These are phyloP conservation scores for Arizona elegans DNA, from an alignment of 2,113 vertebrate genomes.

Conservation along the genomic window DNA sequence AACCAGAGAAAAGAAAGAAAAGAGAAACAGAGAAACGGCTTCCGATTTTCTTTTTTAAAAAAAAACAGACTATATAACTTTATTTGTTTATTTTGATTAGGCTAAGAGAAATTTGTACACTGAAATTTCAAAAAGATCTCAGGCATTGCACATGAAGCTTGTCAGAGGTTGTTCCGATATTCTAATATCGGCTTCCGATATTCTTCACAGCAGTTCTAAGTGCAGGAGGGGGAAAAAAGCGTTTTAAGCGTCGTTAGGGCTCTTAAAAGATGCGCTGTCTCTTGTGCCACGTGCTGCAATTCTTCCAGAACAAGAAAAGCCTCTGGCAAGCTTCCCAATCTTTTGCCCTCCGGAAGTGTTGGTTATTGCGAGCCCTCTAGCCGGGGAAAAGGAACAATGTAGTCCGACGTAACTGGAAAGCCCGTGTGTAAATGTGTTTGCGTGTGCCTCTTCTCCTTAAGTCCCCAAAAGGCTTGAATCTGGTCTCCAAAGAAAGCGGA, in stretches of 20 bases:
- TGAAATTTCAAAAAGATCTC: slow-evolving; percentile 87
- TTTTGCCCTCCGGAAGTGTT: background rate
- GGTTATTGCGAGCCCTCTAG: background rate
- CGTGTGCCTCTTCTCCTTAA: background rate
- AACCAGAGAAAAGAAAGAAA: background rate
- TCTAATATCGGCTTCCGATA: background rate
- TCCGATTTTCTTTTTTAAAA: background rate
- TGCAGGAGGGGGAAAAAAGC: background rate
- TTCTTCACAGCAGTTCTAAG: background rate
- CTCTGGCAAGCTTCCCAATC: background rate
- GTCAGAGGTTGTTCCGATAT: slow-evolving; percentile 80
- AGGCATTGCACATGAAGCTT: slow-evolving; percentile 90
- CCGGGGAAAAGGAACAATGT: background rate
- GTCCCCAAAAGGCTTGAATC: background rate
- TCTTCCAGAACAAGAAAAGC: background rate
- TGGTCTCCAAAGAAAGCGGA: background rate
- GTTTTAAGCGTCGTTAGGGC: background rate
- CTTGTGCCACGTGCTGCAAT: background rate
- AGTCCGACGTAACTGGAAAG: background rate
- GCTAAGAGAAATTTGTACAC: slow-evolving; percentile 99
- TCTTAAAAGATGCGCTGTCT: background rate
- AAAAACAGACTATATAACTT: slow-evolving; percentile 68
- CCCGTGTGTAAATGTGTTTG: background rate
- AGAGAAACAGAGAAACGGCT: background rate
- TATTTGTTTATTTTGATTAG: slow-evolving; percentile 99